Base-by-base conservation (phyloP, 2,888 invertebrate genomes). In the Ephialtes manifestator region DNA sequence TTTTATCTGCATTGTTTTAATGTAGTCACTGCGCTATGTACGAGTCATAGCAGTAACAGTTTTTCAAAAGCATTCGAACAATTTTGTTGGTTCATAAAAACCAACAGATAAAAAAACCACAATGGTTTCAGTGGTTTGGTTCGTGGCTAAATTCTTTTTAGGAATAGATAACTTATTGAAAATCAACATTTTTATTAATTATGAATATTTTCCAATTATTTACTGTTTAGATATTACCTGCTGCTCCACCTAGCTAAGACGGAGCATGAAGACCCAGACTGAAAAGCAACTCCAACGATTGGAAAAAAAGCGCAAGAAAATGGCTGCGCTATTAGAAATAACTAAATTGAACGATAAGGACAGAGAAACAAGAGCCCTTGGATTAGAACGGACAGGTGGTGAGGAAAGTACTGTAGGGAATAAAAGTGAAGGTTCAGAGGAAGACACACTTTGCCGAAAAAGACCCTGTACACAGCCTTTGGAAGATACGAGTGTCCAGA, bases 251-350 rank as follows among this genome's bases (percentile, higher is more conserved):
- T 18, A 53, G 39, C 20, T 48, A 46, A 15, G n/a, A 18, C 58
- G 74, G 76, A 90, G 75, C 48, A 95, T 95, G 95, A 94, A 94
- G 91, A 91, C 93, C 71, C 89, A 93, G 67, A 94, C 94, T 48
- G 89, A 94, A 43, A 96, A 96, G 91, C 94, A 95, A 89, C 93
- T 94, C 81, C 94, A 94, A 89, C 95, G 96, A 84, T 93, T 95
- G 82, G 96, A 96, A 89, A 96, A 95, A 86, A 96, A 96, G 90
- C 95, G 95, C 91, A 96, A 95, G 91, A 96, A 96, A 94, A 94
- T 96, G 91, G 95, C 95, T 5, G 96, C 96, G 1, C 94, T 96
- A 84, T 94, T 96, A 11, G 95, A 96, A 91, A 93, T 96, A 71
- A 94, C 95, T 51, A 95, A 95, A 93, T 93, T 96, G 76, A 96